Percentiles rank a stretch among this genome's conserved stretches.
These are phyloP conservation scores for Aspidoscelis tigris DNA, from an alignment of 2,113 vertebrate species.

Conservation along the genomic window DNA sequence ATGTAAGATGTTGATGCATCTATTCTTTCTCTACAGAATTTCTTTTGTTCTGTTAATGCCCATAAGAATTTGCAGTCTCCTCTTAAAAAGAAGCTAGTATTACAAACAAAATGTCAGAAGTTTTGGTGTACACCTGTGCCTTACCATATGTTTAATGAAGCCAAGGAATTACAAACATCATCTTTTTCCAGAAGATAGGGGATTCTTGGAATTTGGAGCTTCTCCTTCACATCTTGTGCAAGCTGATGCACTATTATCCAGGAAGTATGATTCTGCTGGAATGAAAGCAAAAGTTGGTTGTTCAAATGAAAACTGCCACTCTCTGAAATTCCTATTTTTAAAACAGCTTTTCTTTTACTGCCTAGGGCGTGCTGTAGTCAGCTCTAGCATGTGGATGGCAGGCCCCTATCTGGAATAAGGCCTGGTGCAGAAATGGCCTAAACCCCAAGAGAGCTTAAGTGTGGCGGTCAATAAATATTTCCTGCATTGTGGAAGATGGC, in stretches of 20 bases:
- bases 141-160: slow-evolving; percentile 34
- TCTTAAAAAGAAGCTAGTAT: slow-evolving; percentile 18
- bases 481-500: background rate
- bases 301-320: background rate
- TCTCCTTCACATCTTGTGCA: slow-evolving; percentile 2
- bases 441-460: background rate
- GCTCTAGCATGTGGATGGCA: too few species aligned
- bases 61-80: slow-evolving; percentile 34
- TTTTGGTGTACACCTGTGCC: slow-evolving; percentile 17
- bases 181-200: background rate
- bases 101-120: background rate
- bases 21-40: slow-evolving; percentile 10
- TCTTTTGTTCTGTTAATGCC: background rate
- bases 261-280: background rate
- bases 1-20: slow-evolving; percentile 10
- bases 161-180: slow-evolving; percentile 16
- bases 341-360: background rate
- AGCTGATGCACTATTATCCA: background rate
- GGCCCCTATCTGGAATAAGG: too few species aligned
- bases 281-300: background rate
- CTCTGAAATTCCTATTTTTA: background rate
- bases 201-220: background rate
- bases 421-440: background rate
- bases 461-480: background rate
- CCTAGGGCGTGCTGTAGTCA: too few species aligned